Conservation (phyloP, 1,140 invertebrate genomes). For the Polypedilum vanderplanki region DNA sequence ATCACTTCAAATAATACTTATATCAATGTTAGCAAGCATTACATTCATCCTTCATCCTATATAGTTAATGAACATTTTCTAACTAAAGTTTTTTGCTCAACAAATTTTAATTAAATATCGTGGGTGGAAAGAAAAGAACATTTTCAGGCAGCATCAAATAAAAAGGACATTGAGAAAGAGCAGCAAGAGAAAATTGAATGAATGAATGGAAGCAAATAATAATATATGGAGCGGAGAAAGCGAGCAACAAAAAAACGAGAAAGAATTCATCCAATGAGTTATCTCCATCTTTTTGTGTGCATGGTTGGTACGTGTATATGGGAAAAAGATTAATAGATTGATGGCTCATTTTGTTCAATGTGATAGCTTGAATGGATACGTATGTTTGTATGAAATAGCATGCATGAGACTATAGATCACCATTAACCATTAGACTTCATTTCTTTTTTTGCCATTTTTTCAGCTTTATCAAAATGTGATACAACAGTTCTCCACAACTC, state of each 20-base stretch:
- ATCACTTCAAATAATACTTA: background rate
- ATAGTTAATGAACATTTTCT: slow-evolving; percentile 6
- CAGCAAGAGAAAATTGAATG: background rate
- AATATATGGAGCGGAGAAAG: background rate
- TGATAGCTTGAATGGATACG: background rate
- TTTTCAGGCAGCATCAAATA: background rate
- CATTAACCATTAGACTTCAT: background rate
- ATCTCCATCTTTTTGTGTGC: background rate
- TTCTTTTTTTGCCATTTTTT: background rate
- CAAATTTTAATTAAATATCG: slow-evolving; percentile 15
- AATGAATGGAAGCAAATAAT: background rate
- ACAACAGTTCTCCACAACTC: background rate
- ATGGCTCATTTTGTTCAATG: slow-evolving; percentile 23
- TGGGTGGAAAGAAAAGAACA: slow-evolving; percentile 4
- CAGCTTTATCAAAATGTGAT: background rate
- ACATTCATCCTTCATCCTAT: background rate
- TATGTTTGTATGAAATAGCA: background rate
- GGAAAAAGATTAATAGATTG: slow-evolving; percentile 26
- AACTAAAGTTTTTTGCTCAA: background rate
- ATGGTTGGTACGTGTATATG: background rate
- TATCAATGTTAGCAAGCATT: background rate
- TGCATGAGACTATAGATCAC: background rate
- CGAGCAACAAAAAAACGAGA: background rate
- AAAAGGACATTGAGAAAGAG: background rate
- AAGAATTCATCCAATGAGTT: background rate